These are phyloP conservation scores for Macquaria ambigua DNA, from an alignment of 2,113 vertebrate species.

Conservation along the genomic window DNA sequence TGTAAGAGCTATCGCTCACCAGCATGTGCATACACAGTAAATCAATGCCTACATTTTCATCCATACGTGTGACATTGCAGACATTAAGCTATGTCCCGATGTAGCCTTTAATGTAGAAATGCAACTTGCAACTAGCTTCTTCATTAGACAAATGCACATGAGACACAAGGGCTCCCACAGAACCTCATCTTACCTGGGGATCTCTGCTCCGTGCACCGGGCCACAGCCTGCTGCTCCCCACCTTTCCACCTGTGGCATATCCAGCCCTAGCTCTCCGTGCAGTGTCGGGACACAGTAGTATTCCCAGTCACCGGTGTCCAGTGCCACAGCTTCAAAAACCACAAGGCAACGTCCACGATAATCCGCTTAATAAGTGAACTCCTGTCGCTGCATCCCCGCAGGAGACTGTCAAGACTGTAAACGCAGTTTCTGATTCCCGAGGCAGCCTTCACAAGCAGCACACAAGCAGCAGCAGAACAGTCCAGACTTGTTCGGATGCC, in stretches of 20 bases:
- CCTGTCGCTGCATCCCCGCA: conserved; percentile 57
- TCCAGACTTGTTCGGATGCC: conserved; percentile 84
- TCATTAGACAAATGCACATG: neutral
- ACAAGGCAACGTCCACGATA: neutral
- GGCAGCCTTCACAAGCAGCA: conserved; percentile 13
- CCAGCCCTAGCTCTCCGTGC: conserved; percentile 48
- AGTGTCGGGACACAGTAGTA: conserved; percentile 6
- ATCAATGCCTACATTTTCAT: neutral
- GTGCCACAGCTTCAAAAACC: conserved; percentile 11
- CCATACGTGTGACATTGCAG: neutral
- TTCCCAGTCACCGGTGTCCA: conserved; percentile 22
- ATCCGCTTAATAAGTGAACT: conserved; percentile 21
- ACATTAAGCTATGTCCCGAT: neutral
- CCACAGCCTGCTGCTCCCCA: conserved; percentile 53
- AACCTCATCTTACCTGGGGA: conserved; percentile 64
- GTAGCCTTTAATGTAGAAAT: neutral
- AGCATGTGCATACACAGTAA: conserved; percentile 6
- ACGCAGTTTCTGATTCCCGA: conserved; percentile 40
- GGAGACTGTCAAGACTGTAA: conserved; percentile 19
- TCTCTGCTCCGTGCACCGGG: conserved; percentile 40
- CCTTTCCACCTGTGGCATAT: conserved; percentile 76
- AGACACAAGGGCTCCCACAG: no score
- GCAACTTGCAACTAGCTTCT: neutral
- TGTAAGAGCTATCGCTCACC: neutral
- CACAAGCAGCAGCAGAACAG: conserved; percentile 62